Percentiles rank a stretch among this genome's conserved stretches.
Conservation (phyloP, 2,113 vertebrate genomes). For the Natator depressus region DNA sequence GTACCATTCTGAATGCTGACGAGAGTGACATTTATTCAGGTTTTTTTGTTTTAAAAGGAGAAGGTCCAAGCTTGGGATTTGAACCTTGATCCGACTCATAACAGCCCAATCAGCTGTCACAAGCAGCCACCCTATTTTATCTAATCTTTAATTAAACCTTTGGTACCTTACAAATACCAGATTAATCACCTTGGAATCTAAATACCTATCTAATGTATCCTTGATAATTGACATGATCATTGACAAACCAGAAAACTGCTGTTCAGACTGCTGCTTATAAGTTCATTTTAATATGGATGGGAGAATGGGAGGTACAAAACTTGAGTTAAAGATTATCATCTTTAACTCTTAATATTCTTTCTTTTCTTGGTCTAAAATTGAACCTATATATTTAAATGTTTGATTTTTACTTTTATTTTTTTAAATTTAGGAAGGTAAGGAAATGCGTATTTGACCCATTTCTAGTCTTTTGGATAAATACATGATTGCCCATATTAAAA, state of each 20-base stretch:
- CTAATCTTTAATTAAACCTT: conserved; percentile 6
- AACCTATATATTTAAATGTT: conserved; percentile 26
- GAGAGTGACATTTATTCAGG: not conserved
- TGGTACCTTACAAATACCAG: conserved; percentile 3
- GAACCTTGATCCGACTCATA: not conserved
- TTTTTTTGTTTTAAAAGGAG: not conserved
- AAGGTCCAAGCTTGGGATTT: not conserved
- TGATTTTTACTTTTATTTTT: conserved; percentile 33
- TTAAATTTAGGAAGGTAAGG: not conserved
- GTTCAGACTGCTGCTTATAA: not conserved
- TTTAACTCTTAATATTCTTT: not conserved
- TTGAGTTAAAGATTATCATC: not conserved
- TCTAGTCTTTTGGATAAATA: not conserved
- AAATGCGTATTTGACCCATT: not conserved
- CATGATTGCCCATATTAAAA: not conserved
- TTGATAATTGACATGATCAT: conserved; percentile 26
- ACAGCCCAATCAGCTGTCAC: not conserved
- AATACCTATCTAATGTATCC: not conserved
- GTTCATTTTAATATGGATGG: not conserved
- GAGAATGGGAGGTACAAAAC: not conserved
- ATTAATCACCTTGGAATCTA: not conserved
- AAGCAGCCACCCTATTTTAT: not conserved
- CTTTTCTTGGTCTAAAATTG: conserved; percentile 32
- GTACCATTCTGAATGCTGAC: not conserved
- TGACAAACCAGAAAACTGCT: not conserved